Percentiles rank a stretch among this genome's conserved stretches.
Evolutionary conservation across 2,113 vertebrate genomes (phyloP).

Genomic region (Grus americana): DNA sequence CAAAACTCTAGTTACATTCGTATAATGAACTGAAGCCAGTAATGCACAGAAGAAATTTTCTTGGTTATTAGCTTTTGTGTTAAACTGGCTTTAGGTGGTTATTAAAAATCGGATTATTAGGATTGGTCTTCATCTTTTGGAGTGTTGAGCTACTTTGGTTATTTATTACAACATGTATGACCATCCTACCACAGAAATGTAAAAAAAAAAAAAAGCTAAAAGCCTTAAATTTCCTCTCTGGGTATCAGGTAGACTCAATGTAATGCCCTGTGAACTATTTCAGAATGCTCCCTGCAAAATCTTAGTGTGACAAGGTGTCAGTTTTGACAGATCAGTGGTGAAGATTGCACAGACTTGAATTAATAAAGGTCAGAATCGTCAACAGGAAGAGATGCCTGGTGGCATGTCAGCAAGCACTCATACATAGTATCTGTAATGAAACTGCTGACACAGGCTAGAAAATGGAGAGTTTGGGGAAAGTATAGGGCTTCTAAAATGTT

Average conservation of each 20-base stretch:
- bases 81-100: not conserved
- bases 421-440: slow-evolving; percentile 4
- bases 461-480: not conserved
- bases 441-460: not conserved
- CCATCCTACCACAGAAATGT: not conserved
- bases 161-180: not conserved
- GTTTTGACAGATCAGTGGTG: slow-evolving; percentile 73
- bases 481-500: not conserved
- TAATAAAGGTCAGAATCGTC: slow-evolving; percentile 83
- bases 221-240: not conserved
- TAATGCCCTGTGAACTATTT: slow-evolving; percentile 63
- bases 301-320: slow-evolving; percentile 73
- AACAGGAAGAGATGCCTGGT: slow-evolving; percentile 65
- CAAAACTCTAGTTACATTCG: not conserved
- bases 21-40: not conserved
- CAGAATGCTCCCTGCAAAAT: slow-evolving; percentile 72
- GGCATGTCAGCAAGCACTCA: slow-evolving; percentile 50
- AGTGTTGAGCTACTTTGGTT: slow-evolving; percentile 9
- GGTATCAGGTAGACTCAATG: slow-evolving; percentile 21
- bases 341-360: slow-evolving; percentile 74
- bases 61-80: not conserved
- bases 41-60: not conserved
- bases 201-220: not conserved
- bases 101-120: not conserved
- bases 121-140: slow-evolving; percentile 25